Conservation (phyloP, 1,140 invertebrate species). For the Proctacanthus coquilletti region DNA sequence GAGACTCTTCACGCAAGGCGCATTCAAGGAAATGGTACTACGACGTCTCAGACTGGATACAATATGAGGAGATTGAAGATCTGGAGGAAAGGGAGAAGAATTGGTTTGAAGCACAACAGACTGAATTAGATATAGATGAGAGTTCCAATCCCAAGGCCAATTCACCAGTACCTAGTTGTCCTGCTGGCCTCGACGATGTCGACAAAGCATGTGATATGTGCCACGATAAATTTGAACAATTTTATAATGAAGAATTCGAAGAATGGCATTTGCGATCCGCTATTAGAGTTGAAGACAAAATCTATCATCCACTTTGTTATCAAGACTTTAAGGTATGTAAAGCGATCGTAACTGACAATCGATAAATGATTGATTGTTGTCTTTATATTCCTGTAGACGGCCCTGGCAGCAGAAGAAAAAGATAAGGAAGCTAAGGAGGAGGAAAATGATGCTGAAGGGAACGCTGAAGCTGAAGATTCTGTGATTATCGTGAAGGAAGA, state of each 20-base stretch:
- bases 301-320: constrained; percentile 82
- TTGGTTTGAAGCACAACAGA: constrained; percentile 66
- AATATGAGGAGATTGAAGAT: constrained; percentile 89
- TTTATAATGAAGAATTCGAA: constrained; percentile 89
- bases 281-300: constrained; percentile 55
- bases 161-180: constrained; percentile 23
- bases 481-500: neutral
- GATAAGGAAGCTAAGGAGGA: neutral
- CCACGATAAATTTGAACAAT: constrained; percentile 79
- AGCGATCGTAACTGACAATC: too few relatives aligned
- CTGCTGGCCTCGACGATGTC: constrained; percentile 35
- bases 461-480: neutral
- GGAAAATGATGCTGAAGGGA: neutral
- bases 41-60: constrained; percentile 79
- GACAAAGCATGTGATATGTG: constrained; percentile 68
- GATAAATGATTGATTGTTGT: neutral
- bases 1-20: constrained; percentile 67
- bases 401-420: neutral
- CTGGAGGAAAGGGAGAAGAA: constrained; percentile 80
- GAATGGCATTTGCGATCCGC: constrained; percentile 89
- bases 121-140: constrained; percentile 32
- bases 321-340: constrained; percentile 66
- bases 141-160: constrained; percentile 21
- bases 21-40: constrained; percentile 81
- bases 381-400: neutral